These are phyloP conservation scores for Saccostrea echinata DNA, from an alignment of 1,140 invertebrate genomes.

Conservation along the genomic window DNA sequence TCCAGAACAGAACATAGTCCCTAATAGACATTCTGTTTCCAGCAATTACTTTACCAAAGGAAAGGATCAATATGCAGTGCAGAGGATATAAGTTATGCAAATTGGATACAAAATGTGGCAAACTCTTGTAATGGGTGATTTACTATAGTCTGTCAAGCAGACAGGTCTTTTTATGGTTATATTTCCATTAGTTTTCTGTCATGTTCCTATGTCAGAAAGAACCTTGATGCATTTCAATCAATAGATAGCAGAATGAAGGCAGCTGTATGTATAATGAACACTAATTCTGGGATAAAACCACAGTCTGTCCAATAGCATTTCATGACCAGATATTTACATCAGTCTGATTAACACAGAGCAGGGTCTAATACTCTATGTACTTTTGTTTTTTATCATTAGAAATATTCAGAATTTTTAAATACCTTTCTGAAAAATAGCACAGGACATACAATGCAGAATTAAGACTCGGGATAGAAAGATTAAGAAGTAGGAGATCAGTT, in stretches of 20 bases:
- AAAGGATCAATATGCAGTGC: conserved; percentile 9
- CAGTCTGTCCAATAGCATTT: too few relatives aligned
- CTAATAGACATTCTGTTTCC: conserved; percentile 29
- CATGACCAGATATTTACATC: too few relatives aligned
- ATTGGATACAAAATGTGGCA: conserved; percentile 23
- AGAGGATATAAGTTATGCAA: conserved; percentile 22
- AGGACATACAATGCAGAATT: too few relatives aligned
- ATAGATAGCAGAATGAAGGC: conserved; percentile 2
- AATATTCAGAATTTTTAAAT: too few relatives aligned
- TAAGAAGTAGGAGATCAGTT: too few relatives aligned
- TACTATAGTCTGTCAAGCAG: neutral
- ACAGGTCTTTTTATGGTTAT: conserved; percentile 31
- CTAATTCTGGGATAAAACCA: too few relatives aligned
- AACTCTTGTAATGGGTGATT: conserved; percentile 13
- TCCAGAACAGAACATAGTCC: neutral
- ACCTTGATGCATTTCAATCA: conserved; percentile 25
- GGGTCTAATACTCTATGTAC: neutral
- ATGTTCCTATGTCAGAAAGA: conserved; percentile 31
- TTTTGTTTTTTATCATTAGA: neutral
- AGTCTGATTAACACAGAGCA: neutral
- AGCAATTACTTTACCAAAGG: conserved; percentile 5
- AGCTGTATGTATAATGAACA: neutral
- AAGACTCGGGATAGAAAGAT: too few relatives aligned
- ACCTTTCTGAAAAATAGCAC: too few relatives aligned
- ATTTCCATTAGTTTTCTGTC: conserved; percentile 21